Base-by-base conservation (phyloP, 2,888 invertebrate genomes). In the Habrosyne pyritoides region DNA sequence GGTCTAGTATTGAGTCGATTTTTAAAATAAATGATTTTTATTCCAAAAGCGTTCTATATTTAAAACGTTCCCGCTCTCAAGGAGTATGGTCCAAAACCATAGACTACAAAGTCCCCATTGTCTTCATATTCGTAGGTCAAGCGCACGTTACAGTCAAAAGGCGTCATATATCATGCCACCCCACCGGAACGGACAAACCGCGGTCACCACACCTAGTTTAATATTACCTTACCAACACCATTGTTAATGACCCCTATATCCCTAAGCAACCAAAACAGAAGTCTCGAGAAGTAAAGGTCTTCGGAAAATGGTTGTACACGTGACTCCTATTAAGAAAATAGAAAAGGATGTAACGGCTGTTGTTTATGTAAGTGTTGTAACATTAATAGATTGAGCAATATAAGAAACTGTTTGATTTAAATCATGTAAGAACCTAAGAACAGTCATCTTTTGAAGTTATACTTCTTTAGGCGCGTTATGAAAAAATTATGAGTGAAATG, bases 101-200 rank as follows among this genome's bases (percentile, higher is more conserved):
- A 28, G 7, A 28, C 12, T 12, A 50, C 50, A 46, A 57, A 55
- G 53, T 60, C 53, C n/a, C 60, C 60, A 28, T 50, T 50, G 50
- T 50, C 50, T 28, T 21, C 18, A 28, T 50, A 67, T 73, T 63
- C 82, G 74, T 81, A 81, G 84, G 85, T 86, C 85, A 85, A 83
- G 80, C 79, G 69, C 78, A 77, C 69, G 71, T 81, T 76, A 78
- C 73, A 72, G 77, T 79, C 14, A 42, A 77, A 76, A 77, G 73
- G 63, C 79, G 75, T 86, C 89, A 76, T 86, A 80, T 89, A 73
- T 87, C 89, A 80, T 67, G 79, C 71, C 65, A 79, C 75, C 77
- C 79, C 83, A 87, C 88, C 89, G 89, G 89, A 89, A 89, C 89
- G 88, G 66, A 50, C 76, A 72, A 76, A 81, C 83, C 81, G 78